Evolutionary conservation across 2,113 vertebrate species (phyloP).

Genomic region (Polyodon spathula): DNA sequence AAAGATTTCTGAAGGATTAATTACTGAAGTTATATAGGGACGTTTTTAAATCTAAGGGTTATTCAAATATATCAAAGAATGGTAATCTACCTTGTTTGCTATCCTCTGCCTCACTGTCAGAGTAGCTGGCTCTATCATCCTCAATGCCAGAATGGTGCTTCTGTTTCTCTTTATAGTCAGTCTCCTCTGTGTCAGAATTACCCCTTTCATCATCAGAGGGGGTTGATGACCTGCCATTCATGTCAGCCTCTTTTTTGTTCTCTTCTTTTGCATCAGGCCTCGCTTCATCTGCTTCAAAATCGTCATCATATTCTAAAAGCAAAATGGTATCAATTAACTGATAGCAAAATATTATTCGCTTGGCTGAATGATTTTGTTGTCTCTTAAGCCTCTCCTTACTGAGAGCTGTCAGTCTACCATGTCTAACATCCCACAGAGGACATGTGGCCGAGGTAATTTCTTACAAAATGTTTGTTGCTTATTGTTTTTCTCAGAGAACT

Average conservation of each 20-base stretch:
- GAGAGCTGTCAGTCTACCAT: too few species aligned
- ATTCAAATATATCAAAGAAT: too few species aligned
- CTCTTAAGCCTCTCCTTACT: too few species aligned
- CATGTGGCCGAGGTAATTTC: too few species aligned
- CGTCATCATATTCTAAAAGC: conserved; percentile 76
- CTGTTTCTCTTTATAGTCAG: conserved; percentile 20
- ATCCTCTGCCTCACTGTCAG: conserved; percentile 48
- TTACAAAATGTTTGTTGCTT: too few species aligned
- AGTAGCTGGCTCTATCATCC: conserved; percentile 25
- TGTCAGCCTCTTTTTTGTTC: conserved; percentile 34
- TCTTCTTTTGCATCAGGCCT: conserved; percentile 47
- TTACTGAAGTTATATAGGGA: too few species aligned
- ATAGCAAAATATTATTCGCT: too few species aligned
- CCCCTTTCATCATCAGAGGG: conserved; percentile 36
- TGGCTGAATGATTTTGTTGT: too few species aligned
- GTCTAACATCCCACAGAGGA: too few species aligned
- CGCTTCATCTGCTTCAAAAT: conserved; percentile 82
- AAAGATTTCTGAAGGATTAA: too few species aligned
- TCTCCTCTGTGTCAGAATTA: conserved; percentile 24
- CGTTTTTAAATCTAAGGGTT: too few species aligned
- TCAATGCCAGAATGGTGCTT: conserved; percentile 24
- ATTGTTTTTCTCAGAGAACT: too few species aligned
- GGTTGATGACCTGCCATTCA: conserved; percentile 42
- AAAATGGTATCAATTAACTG: conserved; percentile 3
- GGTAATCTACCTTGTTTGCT: conserved; percentile 53